Base-by-base conservation (phyloP, 2,888 invertebrate genomes). In the Xestia xanthographa region DNA sequence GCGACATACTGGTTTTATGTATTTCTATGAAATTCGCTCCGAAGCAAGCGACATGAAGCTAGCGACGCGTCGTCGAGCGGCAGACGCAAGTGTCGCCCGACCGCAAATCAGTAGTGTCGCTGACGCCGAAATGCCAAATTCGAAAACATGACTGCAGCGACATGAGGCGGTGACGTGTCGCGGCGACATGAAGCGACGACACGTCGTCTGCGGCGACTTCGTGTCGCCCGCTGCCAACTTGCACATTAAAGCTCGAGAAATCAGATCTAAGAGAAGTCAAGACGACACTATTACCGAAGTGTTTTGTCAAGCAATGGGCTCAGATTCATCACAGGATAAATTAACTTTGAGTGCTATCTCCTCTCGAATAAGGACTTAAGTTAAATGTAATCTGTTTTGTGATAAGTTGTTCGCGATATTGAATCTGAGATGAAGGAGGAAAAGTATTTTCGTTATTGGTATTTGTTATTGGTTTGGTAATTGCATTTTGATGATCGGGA, bases 401-500 rank as follows among this genome's bases (percentile, higher is more conserved):
- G 77, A 74, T 80, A 74, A 72, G 62, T 76, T 72, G 70, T 8
- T 0, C 20, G 34, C 66, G 58, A 77, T 84, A 84, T 81, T 83
- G 71, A 81, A 74, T 84, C 62, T 69, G 65, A 62, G 62, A 71
- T 50, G 50, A 65, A 41, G 56, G 65, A 80, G 68, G 67, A 77
- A 73, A 80, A 73, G 60, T 84, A 70, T 75, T 75, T 58, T 53
- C 14, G 63, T 80, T 76, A 80, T 84, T 77, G 65, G n/a, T 76
- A 66, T 68, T 83, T 76, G 69, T 60, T 84, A 74, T 83, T 83
- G 69, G 70, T 79, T 75, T 69, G 62, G 73, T 84, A 77, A 82
- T 73, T 77, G 71, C 73, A 73, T 79, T 86, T 86, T 74, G 76
- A 82, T 76, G 80, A 77, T 79, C 58, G 72, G 12, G 38, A 1